These are phyloP conservation scores for Australoheros facetus DNA, from an alignment of 2,797 vertebrate genomes.

Conservation along the genomic window DNA sequence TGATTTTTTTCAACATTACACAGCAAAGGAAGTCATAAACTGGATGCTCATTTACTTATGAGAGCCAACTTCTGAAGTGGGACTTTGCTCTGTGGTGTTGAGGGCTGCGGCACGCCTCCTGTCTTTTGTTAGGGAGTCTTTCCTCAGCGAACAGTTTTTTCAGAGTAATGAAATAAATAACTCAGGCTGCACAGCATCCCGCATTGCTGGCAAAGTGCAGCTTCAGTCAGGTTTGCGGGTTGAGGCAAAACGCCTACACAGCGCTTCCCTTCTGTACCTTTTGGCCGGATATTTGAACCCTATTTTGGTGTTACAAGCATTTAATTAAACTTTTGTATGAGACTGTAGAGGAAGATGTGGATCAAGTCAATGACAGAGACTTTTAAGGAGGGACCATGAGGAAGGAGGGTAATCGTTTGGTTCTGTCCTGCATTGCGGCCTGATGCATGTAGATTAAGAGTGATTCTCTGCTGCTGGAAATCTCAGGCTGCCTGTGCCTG, in stretches of 20 bases:
- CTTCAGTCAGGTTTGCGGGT: constrained; percentile 19
- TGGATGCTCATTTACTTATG: constrained; percentile 22
- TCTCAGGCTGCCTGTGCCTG: constrained; percentile 57
- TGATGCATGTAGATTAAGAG: constrained; percentile 39
- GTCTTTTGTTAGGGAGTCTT: constrained; percentile 9
- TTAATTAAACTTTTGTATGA: background rate
- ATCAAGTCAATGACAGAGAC: background rate
- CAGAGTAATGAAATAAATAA: constrained; percentile 62
- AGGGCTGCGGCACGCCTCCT: constrained; percentile 49
- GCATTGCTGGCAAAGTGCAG: constrained; percentile 39
- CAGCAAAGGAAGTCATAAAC: constrained; percentile 48
- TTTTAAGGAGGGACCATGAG: background rate
- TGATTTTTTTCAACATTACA: constrained; percentile 29
- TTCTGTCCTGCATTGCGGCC: constrained; percentile 53
- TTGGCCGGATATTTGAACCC: background rate
- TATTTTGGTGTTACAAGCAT: background rate
- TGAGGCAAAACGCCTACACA: constrained; percentile 6
- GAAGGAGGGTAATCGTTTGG: background rate
- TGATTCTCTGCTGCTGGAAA: constrained; percentile 28
- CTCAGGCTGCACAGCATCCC: constrained; percentile 21
- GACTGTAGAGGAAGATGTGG: background rate
- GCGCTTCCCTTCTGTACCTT: background rate
- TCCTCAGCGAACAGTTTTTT: constrained; percentile 26
- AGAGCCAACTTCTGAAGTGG: constrained; percentile 3
- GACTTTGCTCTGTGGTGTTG: constrained; percentile 7